A percentile compares a stretch with the other conserved stretches of the same genome.
phyloP scores from a whole-genome alignment of 1,140 invertebrate species.

The Megalopta genalis region DNA sequence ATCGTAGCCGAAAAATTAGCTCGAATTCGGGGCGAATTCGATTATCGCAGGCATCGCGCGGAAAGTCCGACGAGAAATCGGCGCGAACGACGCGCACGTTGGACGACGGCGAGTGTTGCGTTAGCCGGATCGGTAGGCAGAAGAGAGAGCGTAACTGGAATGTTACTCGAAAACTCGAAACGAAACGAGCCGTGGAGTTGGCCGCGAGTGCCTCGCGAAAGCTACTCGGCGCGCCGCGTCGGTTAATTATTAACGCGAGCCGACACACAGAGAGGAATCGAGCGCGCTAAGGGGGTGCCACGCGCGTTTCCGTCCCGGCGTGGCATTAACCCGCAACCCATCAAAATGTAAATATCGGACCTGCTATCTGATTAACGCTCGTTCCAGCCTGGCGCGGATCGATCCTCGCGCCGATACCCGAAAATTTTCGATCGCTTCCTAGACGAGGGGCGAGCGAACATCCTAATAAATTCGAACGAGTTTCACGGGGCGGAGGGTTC shows the following conservation, averaged over 20 bases:
- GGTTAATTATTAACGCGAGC: conserved; percentile 72
- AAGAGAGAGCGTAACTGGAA: conserved; percentile 32
- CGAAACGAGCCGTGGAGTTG: conserved; percentile 63
- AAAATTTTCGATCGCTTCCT: neutral
- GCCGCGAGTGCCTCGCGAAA: conserved; percentile 46
- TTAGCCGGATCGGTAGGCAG: conserved; percentile 19
- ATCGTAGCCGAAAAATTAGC: too few species aligned
- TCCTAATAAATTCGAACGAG: too few species aligned
- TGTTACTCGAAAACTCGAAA: conserved; percentile 45
- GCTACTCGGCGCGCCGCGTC: conserved; percentile 54
- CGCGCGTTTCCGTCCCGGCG: neutral
- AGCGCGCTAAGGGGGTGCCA: conserved; percentile 41
- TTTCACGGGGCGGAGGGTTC: too few species aligned
- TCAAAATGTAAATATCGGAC: conserved; percentile 58
- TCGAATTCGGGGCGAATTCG: too few species aligned
- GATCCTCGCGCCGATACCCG: neutral
- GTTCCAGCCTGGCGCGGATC: conserved; percentile 19
- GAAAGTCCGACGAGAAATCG: too few species aligned
- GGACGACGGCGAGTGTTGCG: neutral
- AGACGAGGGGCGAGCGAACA: too few species aligned
- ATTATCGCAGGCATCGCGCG: too few species aligned
- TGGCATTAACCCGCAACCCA: conserved; percentile 28
- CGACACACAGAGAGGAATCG: conserved; percentile 23
- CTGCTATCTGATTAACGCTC: conserved; percentile 56
- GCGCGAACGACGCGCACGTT: neutral